Base-by-base conservation (phyloP, 2,113 vertebrate species). In the Paramormyrops kingsleyae region DNA sequence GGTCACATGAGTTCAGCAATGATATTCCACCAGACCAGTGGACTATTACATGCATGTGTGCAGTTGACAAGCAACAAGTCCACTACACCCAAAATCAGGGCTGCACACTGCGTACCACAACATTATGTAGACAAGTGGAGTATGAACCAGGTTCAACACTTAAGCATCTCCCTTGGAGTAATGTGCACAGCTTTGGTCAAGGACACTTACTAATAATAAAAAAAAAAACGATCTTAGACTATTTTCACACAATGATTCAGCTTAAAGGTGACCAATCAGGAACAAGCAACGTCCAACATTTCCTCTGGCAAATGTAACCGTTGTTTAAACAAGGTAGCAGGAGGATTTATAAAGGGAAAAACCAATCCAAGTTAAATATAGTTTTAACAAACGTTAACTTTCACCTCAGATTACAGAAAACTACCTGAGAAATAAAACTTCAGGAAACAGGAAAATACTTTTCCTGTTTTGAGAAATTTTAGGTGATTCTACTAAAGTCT, bases 351-450 rank as follows among this genome's bases (percentile, higher is more conserved):
- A 12, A 70, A 70, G 62, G 3, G 70, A 44, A 74, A n/a, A 50
- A 87, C 95, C 35, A 49, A 50, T 24, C 44, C 83, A 85, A 47
- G 83, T 27, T 47, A 46, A 39, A 77, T 10, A 70, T 52, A 21
- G 6, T 8, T 24, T 59, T 59, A 59, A 59, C 56, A 24, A 59
- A 17, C 21, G 21, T 21, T 98, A 98, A 98, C 98, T 95, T 97
- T 96, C 97, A 98, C 97, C 97, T 98, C 97, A 99, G 97, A 98
- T 98, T 97, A 98, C 96, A 98, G 97, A 97, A 98, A 92, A 95
- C 96, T 97, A 94, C 95, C 97, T 97, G 95, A 94, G 97, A 93
- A 97, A 97, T n/a, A 59, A 97, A 97, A 98, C 2, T 21, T 66
- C 19, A 66, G 59, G 9, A 27, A 27, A n/a, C 6, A 10, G 59